Evolutionary conservation across 2,888 invertebrate genomes (phyloP).

Genomic region (Tubulanus polymorphus): DNA sequence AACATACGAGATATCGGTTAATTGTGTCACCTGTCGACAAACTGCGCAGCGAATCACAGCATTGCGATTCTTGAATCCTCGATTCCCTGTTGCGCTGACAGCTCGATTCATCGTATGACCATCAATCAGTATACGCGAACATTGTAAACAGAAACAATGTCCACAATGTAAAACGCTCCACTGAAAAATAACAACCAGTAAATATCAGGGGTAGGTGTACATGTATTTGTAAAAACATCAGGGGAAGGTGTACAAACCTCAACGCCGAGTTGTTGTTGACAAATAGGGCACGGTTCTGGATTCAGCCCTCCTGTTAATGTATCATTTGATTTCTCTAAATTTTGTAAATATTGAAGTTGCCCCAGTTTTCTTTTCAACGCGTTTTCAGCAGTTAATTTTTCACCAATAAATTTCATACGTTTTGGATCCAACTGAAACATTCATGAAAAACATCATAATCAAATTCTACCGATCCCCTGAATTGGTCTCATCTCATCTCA

Average conservation of each 20-base stretch:
- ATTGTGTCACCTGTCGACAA: conserved; percentile 39
- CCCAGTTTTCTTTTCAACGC: conserved; percentile 60
- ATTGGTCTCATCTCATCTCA: neutral
- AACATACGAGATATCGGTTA: conserved; percentile 53
- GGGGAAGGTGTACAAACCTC: conserved; percentile 50
- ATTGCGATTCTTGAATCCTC: no score
- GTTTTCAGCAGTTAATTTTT: conserved; percentile 35
- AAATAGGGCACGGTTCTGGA: conserved; percentile 69
- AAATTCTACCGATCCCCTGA: neutral
- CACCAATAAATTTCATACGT: conserved; percentile 36
- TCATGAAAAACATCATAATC: no score
- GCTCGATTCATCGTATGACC: conserved; percentile 29
- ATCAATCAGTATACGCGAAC: conserved; percentile 51
- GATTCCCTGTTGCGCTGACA: no score
- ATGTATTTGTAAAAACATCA: neutral
- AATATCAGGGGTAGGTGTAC: conserved; percentile 12
- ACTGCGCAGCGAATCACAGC: conserved; percentile 47
- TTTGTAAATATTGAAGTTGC: conserved; percentile 64
- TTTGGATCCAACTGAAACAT: conserved; percentile 36
- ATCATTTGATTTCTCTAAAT: conserved; percentile 60
- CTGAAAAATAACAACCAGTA: conserved; percentile 42
- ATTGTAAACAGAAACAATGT: conserved; percentile 68
- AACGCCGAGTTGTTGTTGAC: conserved; percentile 60
- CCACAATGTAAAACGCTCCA: conserved; percentile 73
- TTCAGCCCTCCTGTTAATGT: conserved; percentile 53